phyloP scores from a whole-genome alignment of 37 sponge, comb jelly and placozoan species.

The Dysidea cf. avara region DNA sequence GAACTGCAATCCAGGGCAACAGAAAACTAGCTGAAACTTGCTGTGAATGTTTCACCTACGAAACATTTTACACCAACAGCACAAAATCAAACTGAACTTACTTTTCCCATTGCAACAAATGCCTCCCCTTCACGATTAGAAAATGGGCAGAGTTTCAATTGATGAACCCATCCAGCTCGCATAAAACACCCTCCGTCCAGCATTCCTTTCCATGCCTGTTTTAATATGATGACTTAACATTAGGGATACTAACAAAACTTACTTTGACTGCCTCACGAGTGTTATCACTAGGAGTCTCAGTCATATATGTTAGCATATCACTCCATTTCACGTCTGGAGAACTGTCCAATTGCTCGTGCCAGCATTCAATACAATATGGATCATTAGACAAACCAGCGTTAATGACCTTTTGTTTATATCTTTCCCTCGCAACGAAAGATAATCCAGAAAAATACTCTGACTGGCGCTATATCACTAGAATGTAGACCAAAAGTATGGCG shows the following conservation, averaged over 20 bases:
- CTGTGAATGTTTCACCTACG: slow-evolving; percentile 9
- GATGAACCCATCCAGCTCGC: slow-evolving; percentile 9
- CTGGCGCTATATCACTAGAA: no score
- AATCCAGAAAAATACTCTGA: no score
- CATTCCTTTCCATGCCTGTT: slow-evolving; percentile 20
- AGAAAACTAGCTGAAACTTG: background rate
- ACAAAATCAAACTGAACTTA: no score
- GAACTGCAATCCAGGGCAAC: slow-evolving; percentile 7
- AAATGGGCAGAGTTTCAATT: no score
- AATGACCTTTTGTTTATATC: no score
- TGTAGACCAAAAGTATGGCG: no score
- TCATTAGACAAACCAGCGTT: background rate
- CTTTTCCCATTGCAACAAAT: slow-evolving; percentile 15
- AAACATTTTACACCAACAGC: no score
- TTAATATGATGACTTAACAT: background rate
- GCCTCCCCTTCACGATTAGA: no score
- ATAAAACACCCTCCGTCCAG: slow-evolving; percentile 2
- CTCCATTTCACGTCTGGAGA: background rate
- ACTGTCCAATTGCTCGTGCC: background rate
- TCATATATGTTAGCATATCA: slow-evolving; percentile 1
- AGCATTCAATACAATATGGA: slow-evolving; percentile 1
- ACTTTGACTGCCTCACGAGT: background rate
- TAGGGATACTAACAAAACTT: background rate
- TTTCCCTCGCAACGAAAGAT: no score
- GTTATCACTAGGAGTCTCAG: background rate